Evolutionary conservation across 2,888 invertebrate species (phyloP).

Genomic region (Diarsia rubi): DNA sequence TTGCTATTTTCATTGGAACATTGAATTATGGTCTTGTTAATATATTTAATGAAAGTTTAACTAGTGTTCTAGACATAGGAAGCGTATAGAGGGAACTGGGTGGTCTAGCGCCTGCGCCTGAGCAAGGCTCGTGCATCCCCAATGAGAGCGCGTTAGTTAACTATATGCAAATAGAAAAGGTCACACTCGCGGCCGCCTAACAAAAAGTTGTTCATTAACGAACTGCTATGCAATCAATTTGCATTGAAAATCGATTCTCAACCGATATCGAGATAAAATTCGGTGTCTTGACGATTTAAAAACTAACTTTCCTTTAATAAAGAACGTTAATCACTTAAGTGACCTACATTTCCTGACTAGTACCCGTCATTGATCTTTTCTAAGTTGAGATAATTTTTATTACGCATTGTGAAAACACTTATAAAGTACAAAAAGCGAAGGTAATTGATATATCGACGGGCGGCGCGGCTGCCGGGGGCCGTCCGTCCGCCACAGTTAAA

Average conservation of each 20-base stretch:
- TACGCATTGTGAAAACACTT: conserved; percentile 64
- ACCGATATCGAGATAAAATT: conserved; percentile 54
- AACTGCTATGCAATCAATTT: conserved; percentile 55
- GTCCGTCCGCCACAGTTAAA: conserved; percentile 80
- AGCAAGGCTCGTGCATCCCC: conserved; percentile 68
- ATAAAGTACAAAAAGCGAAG: conserved; percentile 73
- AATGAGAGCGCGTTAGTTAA: conserved; percentile 69
- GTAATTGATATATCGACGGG: conserved; percentile 82
- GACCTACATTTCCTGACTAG: conserved; percentile 36
- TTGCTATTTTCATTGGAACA: conserved; percentile 51
- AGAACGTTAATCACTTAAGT: conserved; percentile 32
- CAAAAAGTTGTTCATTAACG: conserved; percentile 66
- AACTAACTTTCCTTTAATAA: conserved; percentile 4
- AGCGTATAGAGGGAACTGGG: conserved; percentile 64
- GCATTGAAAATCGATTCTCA: conserved; percentile 47
- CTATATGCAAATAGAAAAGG: conserved; percentile 73
- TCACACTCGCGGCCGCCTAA: conserved; percentile 55
- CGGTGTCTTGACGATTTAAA: conserved; percentile 23
- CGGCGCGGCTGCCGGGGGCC: conserved; percentile 78
- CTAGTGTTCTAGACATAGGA: conserved; percentile 42
- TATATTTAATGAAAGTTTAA: conserved; percentile 57
- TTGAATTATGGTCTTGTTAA: conserved; percentile 58
- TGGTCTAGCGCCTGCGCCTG: conserved; percentile 69
- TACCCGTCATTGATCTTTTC: conserved; percentile 26
- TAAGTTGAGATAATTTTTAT: conserved; percentile 54